phyloP scores from a whole-genome alignment of 2,888 invertebrate genomes.

The Frankliniella intonsa region DNA sequence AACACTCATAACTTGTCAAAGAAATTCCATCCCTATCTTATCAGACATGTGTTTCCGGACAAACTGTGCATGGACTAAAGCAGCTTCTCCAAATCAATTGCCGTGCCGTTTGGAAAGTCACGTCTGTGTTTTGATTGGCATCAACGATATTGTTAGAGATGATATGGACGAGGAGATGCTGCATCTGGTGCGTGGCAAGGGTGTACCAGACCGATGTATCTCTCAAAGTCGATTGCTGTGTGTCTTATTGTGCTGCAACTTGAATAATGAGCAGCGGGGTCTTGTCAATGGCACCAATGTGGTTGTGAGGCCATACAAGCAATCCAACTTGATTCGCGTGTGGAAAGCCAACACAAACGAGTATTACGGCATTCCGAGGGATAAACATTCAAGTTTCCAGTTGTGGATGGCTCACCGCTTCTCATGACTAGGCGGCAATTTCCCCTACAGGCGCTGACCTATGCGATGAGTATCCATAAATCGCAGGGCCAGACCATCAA shows the following conservation, averaged over 20 bases:
- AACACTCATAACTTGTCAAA: no score
- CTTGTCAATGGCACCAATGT: slow-evolving; percentile 31
- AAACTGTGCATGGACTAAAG: no score
- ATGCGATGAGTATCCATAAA: slow-evolving; percentile 30
- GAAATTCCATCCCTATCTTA: no score
- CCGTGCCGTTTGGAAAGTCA: no score
- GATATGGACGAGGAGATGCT: not conserved
- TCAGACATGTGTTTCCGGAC: no score
- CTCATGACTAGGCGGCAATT: not conserved
- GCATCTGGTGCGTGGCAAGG: slow-evolving; percentile 26
- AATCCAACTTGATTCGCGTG: not conserved
- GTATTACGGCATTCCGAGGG: not conserved
- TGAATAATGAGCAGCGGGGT: slow-evolving; percentile 31
- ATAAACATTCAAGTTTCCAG: not conserved
- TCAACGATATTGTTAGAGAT: no score
- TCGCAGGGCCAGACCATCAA: slow-evolving; percentile 29
- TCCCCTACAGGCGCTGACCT: slow-evolving; percentile 19
- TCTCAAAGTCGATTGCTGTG: slow-evolving; percentile 28
- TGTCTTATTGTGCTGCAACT: slow-evolving; percentile 26
- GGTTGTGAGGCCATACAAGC: not conserved
- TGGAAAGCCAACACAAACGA: not conserved
- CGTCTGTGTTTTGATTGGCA: no score
- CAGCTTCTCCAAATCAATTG: no score
- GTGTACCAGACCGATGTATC: not conserved
- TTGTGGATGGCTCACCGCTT: not conserved